Base-by-base conservation (phyloP, 2,113 vertebrate genomes). In the Ageneiosus marmoratus region DNA sequence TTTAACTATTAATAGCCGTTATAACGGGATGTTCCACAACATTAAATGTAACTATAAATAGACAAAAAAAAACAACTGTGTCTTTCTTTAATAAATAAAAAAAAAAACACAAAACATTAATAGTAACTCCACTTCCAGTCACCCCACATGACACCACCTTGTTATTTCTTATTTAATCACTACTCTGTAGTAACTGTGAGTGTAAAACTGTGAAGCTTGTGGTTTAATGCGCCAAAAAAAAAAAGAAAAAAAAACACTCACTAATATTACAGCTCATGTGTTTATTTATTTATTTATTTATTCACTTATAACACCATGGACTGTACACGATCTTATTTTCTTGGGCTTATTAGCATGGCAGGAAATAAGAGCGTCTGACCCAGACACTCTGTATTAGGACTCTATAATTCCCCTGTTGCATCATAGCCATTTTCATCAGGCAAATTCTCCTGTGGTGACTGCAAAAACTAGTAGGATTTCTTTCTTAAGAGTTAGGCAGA, bases 361-460 rank as follows among this genome's bases (percentile, higher is more conserved):
- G 27, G 69, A 82, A 46, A 46, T 32, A 60, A 60, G 80, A 44
- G 55, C 32, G 11, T 10, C 44, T 74, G 34, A 62, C 53, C 70
- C 74, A 58, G 56, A 62, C 55, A 34, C 55, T 41, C 37, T 10
- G 80, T 74, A 46, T 60, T 74, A 60, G 16, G 41, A 82, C 55
- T 82, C 41, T 72, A 8, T 81, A 82, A 82, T 74, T 60, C 70
- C 55, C n/a, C 37, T 72, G 63, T 69, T 62, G 65, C 46, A 80
- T 80, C 79, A 80, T 9, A 48, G 60, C 62, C 78, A 46, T 80
- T 53, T 67, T 50, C 41, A 50, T 22, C 60, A 8, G 77, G 15
- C 44, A 10, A 34, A 62, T 79, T 69, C 63, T 80, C 48, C 48
- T 80, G 32, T 24, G 63, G 32, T 24, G 63, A 80, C 63, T 62